These are phyloP conservation scores for Drosophila erecta DNA, from an alignment of 1,140 invertebrate species.

Conservation along the genomic window DNA sequence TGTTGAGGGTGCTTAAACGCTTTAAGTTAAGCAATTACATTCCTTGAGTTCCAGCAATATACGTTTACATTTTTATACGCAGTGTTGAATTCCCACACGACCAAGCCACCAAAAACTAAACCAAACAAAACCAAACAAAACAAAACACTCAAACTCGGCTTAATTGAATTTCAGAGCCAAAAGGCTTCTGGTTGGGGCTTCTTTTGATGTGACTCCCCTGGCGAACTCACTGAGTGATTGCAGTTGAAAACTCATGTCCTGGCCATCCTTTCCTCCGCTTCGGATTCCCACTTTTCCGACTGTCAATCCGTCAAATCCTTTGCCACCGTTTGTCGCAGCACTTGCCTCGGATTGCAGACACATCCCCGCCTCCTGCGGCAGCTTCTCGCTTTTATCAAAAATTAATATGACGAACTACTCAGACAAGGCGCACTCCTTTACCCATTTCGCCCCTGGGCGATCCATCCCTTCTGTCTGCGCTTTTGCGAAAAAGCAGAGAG, in stretches of 20 bases:
- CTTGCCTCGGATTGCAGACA: constrained; percentile 49
- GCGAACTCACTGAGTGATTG: constrained; percentile 1
- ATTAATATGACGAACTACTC: constrained; percentile 74
- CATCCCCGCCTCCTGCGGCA: constrained; percentile 6
- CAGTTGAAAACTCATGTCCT: constrained; percentile 11
- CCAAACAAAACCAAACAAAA: neutral
- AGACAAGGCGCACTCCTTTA: constrained; percentile 32
- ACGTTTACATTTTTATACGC: no score
- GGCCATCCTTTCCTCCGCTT: constrained; percentile 12
- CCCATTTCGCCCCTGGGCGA: constrained; percentile 1
- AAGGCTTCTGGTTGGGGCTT: constrained; percentile 13
- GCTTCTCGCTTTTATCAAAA: constrained; percentile 54
- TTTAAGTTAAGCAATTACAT: neutral
- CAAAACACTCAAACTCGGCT: neutral
- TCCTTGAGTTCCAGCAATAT: neutral
- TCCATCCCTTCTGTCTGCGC: constrained; percentile 16
- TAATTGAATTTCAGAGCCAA: constrained; percentile 9
- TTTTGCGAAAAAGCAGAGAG: constrained; percentile 22
- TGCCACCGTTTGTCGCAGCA: constrained; percentile 60
- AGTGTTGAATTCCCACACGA: neutral
- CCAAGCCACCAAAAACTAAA: neutral
- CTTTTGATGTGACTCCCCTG: constrained; percentile 29
- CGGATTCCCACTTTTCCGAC: constrained; percentile 15
- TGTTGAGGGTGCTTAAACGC: no score
- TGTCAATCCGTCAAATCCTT: constrained; percentile 58